Base-by-base conservation (phyloP, 2,888 invertebrate species). In the Macaria notata region DNA sequence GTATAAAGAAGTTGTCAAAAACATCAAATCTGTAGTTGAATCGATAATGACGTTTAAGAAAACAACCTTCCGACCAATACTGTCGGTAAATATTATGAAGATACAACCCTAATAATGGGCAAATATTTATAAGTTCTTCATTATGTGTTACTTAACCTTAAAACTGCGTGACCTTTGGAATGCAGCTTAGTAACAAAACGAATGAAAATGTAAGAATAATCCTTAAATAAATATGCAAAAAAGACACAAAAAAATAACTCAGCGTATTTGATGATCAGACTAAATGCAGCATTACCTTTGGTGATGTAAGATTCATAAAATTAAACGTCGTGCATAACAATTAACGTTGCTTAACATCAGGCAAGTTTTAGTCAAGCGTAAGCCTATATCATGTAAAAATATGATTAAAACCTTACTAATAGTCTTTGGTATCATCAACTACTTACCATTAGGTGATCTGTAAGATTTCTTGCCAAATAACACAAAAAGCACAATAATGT, bases 51-150 rank as follows among this genome's bases (percentile, higher is more conserved):
- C 51, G 56, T 52, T 55, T 48, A 56, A 65, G 55, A 66, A 62
- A 67, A 63, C 61, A 69, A 65, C 74, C 70, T 73, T 73, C 68
- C 62, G 66, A 65, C 51, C 57, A 66, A 59, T 62, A 67, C 19
- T 47, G 8, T 56, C 43, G 36, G 64, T 49, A 61, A 67, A 67
- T 67, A 66, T 63, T 59, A 61, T 59, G 62, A 59, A 47, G 55
- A 53, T 60, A 54, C 56, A 19, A 39, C 45, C 51, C 36, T 55
- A 36, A 29, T 9, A 49, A 51, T 41, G 52, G 33, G 47, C 55
- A 57, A 63, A 66, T 66, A 66, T 66, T 64, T 62, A 57, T 47
- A 59, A 59, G 54, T 55, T 63, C 59, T 63, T 64, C 56, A 54
- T 64, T 45, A 57, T 55, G 50, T 50, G 60, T 61, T 56, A 61